Conservation (phyloP, 2,797 vertebrate genomes). For the Chelidonichthys spinosus region DNA sequence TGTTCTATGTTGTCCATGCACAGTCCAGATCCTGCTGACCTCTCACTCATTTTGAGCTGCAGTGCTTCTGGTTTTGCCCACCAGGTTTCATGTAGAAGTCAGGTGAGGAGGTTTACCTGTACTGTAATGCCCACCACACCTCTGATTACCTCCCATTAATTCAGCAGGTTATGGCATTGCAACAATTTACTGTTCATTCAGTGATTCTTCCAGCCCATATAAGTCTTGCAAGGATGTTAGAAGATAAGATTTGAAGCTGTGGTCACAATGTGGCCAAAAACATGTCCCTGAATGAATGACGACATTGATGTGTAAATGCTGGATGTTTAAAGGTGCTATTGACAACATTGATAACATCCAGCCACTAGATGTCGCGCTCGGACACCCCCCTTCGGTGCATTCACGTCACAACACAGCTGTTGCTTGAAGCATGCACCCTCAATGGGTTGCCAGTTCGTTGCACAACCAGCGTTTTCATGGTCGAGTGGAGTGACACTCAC, state of each 20-base stretch:
- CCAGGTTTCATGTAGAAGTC: neutral
- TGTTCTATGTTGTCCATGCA: neutral
- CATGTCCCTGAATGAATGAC: neutral
- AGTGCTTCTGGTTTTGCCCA: neutral
- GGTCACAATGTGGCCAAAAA: neutral
- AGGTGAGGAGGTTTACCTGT: neutral
- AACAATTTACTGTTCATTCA: neutral
- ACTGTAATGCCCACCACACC: neutral
- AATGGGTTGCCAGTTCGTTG: too few relatives aligned
- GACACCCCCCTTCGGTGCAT: too few relatives aligned
- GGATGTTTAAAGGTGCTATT: too few relatives aligned
- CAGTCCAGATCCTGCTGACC: constrained; percentile 1
- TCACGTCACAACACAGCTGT: too few relatives aligned
- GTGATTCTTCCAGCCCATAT: neutral
- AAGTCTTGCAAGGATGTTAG: neutral
- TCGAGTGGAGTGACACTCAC: too few relatives aligned
- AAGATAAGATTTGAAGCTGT: neutral
- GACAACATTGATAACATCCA: too few relatives aligned
- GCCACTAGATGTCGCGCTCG: too few relatives aligned
- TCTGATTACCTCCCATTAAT: neutral
- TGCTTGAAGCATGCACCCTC: too few relatives aligned
- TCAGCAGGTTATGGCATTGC: neutral
- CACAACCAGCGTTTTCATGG: too few relatives aligned
- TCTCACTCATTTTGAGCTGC: neutral
- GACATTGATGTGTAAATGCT: too few relatives aligned